Evolutionary conservation across 2,113 vertebrate species (phyloP).

Genomic region (Apodemus sylvaticus): DNA sequence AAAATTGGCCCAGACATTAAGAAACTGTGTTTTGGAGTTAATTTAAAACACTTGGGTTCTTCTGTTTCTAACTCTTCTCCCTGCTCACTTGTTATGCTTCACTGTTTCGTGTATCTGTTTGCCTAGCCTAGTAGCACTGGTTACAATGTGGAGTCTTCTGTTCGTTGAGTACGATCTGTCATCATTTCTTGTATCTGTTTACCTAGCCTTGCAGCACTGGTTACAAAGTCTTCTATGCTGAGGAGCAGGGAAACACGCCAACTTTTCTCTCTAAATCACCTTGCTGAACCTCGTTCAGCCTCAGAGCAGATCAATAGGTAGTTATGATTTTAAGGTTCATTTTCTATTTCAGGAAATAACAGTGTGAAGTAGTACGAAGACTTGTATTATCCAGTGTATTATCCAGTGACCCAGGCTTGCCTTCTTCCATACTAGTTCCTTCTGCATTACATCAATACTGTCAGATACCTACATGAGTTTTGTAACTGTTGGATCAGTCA

Average conservation of each 20-base stretch:
- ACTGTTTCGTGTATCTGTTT: conserved; percentile 30
- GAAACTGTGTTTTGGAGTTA: conserved; percentile 66
- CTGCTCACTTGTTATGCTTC: background rate
- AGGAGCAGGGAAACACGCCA: background rate
- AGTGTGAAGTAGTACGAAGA: background rate
- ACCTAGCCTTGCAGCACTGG: background rate
- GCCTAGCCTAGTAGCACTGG: background rate
- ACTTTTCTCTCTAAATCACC: background rate
- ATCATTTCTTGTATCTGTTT: conserved; percentile 33
- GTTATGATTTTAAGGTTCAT: background rate
- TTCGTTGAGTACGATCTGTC: background rate
- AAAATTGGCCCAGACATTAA: conserved; percentile 62
- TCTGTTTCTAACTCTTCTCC: conserved; percentile 24
- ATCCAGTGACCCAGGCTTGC: background rate
- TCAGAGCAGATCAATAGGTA: background rate
- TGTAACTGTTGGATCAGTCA: background rate
- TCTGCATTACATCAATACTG: background rate
- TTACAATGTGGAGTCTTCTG: background rate
- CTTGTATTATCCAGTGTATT: background rate
- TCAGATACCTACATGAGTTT: background rate
- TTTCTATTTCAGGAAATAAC: conserved; percentile 34
- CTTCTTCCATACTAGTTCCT: background rate
- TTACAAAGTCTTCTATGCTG: background rate
- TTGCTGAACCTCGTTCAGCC: background rate
- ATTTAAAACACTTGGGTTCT: conserved; percentile 60